Conservation (phyloP, 2,113 vertebrate species). For the Gopherus flavomarginatus region DNA sequence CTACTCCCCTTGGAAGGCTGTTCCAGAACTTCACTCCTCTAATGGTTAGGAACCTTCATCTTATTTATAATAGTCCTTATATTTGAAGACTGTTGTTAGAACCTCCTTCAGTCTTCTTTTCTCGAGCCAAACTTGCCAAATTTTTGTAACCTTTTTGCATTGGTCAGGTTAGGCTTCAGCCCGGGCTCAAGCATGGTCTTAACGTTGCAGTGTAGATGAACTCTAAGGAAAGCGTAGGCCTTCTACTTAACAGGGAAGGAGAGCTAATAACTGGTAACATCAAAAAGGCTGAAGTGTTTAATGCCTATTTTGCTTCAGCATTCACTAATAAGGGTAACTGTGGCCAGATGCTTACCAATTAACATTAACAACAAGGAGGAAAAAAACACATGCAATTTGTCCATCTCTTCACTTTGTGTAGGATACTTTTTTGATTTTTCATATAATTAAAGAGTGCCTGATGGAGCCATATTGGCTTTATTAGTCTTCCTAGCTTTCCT, state of each 20-base stretch:
- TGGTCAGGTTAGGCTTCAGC: not conserved
- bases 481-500: not conserved
- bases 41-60: not conserved
- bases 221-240: too few species aligned
- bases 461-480: not conserved
- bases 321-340: too few species aligned
- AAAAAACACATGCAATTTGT: not conserved
- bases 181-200: too few species aligned
- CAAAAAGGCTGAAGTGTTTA: too few species aligned
- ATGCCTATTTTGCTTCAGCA: too few species aligned
- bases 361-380: too few species aligned
- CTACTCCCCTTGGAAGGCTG: too few species aligned
- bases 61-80: not conserved
- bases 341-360: too few species aligned
- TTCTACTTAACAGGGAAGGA: too few species aligned
- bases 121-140: not conserved
- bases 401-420: not conserved
- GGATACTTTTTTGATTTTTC: not conserved
- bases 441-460: not conserved
- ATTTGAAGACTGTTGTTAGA: not conserved
- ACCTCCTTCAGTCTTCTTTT: not conserved
- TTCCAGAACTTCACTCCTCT: too few species aligned
- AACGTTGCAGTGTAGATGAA: too few species aligned
- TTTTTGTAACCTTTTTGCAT: not conserved
- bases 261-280: too few species aligned